Base-by-base conservation (phyloP, 2,113 vertebrate genomes). In the Festucalex cinctus region DNA sequence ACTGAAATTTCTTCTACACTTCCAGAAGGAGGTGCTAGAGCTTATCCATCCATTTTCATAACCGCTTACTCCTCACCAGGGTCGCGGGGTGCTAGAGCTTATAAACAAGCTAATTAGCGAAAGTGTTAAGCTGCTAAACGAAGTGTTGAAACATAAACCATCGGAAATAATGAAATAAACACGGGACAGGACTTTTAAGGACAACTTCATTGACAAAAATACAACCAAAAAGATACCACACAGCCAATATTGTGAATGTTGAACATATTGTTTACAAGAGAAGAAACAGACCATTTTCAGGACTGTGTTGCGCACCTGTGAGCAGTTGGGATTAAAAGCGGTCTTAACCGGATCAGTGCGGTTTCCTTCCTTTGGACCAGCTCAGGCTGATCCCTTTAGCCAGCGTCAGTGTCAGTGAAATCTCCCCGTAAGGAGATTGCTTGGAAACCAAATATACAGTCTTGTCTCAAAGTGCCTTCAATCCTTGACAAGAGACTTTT, bases 381-480 rank as follows among this genome's bases (percentile, higher is more conserved):
- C 24, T 16, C 17, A 0, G 43, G 49, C 54, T 85, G 72, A 85
- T 83, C 79, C 58, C 70, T 81, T 87, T 77, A 79, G 77, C 70
- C 59, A 68, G 76, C 73, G 68, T 73, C 83, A 83, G 71, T 73
- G 76, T 79, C 78, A 83, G 26, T 75, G 69, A 84, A 85, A 82
- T 71, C 81, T 75, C 74, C 26, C 62, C 66, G 64, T 84, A 83
- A 85, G 81, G 44, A 83, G 83, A 76, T 84, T 88, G 76, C 63
- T 60, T 43, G 63, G 35, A 73, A 76, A 59, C 72, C 73, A 88
- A 78, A 79, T 67, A 72, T 74, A 80, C 73, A 71, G 46, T 70
- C 61, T 65, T 10, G 28, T 81, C 56, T 66, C 35, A 73, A 70
- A 39, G 58, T 61, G 65, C 68, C 66, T 78, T 76, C 22, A 39